Evolutionary conservation across 2,797 vertebrate genomes (phyloP).

Genomic region (Syngnathus rostellatus): DNA sequence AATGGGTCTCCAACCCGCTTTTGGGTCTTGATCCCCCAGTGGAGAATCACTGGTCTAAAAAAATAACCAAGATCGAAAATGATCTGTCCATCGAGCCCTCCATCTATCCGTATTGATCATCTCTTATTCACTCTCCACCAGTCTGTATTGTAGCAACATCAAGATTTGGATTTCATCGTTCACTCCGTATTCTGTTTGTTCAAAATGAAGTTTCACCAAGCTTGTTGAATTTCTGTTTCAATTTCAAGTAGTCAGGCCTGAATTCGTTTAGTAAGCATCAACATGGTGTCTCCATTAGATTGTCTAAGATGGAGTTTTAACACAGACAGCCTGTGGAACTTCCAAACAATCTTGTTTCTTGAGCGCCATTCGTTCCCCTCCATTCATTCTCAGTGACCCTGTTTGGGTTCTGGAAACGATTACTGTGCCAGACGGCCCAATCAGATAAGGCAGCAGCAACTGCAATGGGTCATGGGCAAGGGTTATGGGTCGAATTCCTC

Average conservation of each 20-base stretch:
- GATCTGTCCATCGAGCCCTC: too few relatives aligned
- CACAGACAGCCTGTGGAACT: not conserved
- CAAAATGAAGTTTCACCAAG: too few relatives aligned
- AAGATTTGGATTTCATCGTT: too few relatives aligned
- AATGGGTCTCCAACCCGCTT: too few relatives aligned
- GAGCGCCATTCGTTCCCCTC: not conserved
- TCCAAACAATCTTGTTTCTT: not conserved
- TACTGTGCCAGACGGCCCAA: slow-evolving; percentile 60
- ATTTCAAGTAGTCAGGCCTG: not conserved
- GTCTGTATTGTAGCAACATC: too few relatives aligned
- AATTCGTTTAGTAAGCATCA: not conserved
- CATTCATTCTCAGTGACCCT: slow-evolving; percentile 20
- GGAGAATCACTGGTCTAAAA: too few relatives aligned
- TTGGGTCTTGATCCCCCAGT: too few relatives aligned
- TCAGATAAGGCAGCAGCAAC: slow-evolving; percentile 59
- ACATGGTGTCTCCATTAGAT: not conserved
- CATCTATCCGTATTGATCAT: too few relatives aligned
- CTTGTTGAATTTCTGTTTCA: not conserved
- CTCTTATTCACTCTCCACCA: too few relatives aligned
- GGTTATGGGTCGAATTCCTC: slow-evolving; percentile 65
- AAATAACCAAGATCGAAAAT: too few relatives aligned
- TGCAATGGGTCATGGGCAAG: slow-evolving; percentile 48
- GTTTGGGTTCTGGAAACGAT: slow-evolving; percentile 58
- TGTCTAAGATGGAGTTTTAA: not conserved
- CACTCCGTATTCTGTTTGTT: too few relatives aligned